A percentile compares a stretch with the other conserved stretches of the same genome.
phyloP scores from a whole-genome alignment of 1,140 invertebrate species.

The Holcopasites calliopsidis region DNA sequence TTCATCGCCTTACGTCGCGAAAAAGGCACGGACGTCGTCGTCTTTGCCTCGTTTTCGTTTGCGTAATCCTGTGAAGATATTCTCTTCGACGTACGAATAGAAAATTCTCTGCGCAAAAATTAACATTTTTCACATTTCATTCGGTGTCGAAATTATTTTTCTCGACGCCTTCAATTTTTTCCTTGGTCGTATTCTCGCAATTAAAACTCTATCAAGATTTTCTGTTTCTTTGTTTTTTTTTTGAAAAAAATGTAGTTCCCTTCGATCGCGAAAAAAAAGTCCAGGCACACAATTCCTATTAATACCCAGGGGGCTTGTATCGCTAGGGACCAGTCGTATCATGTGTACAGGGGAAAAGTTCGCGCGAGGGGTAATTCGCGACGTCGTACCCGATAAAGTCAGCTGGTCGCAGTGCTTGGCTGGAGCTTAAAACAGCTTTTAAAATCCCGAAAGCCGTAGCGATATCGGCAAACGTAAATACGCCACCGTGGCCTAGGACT shows the following conservation, averaged over 20 bases:
- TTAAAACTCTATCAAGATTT: too few relatives aligned
- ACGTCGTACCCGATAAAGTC: constrained; percentile 37
- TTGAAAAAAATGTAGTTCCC: background rate
- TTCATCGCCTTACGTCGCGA: background rate
- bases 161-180: too few relatives aligned
- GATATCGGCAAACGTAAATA: constrained; percentile 47
- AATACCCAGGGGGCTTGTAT: background rate
- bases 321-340: background rate
- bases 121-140: too few relatives aligned
- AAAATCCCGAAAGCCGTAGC: constrained; percentile 24
- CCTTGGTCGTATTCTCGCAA: too few relatives aligned
- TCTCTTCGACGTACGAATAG: too few relatives aligned
- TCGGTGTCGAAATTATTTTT: too few relatives aligned
- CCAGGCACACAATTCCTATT: background rate
- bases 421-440: constrained; percentile 48
- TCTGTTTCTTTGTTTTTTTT: too few relatives aligned
- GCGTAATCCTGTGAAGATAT: too few relatives aligned
- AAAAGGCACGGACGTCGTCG: background rate
- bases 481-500: background rate
- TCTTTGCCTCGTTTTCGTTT: background rate
- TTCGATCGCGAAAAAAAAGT: background rate
- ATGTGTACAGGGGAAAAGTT: background rate
- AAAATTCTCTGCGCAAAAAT: too few relatives aligned
- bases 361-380: constrained; percentile 10
- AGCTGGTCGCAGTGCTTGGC: constrained; percentile 15